A percentile compares a stretch with the other conserved stretches of the same genome.
Conservation (phyloP, 1,140 invertebrate genomes). For the Drosophila chauvacae region DNA sequence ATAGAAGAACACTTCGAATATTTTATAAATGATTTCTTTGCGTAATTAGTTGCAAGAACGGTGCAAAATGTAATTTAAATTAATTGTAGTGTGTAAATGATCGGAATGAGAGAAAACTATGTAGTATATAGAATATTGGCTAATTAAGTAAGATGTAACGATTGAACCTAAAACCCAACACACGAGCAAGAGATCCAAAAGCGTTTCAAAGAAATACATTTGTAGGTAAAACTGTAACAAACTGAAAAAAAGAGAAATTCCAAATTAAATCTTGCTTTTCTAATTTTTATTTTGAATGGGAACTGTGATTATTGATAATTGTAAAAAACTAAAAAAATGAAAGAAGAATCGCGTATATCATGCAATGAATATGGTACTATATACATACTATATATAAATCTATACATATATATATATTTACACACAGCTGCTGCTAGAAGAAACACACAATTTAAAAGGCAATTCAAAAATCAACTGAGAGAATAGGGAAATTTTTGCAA, state of each 20-base stretch:
- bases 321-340: slow-evolving; percentile 48
- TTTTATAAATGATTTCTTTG: slow-evolving; percentile 12
- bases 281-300: slow-evolving; percentile 73
- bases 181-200: slow-evolving; percentile 61
- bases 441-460: slow-evolving; percentile 32
- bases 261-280: slow-evolving; percentile 72
- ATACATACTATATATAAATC: slow-evolving; percentile 62
- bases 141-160: slow-evolving; percentile 24
- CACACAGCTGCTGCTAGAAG: slow-evolving; percentile 53
- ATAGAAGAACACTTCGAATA: slow-evolving; percentile 45
- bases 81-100: slow-evolving; percentile 49
- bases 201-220: slow-evolving; percentile 69
- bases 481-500: slow-evolving; percentile 66
- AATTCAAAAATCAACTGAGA: slow-evolving; percentile 42
- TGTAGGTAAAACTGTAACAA: slow-evolving; percentile 36
- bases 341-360: slow-evolving; percentile 49
- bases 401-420: slow-evolving; percentile 48
- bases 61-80: slow-evolving; percentile 58
- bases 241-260: slow-evolving; percentile 52
- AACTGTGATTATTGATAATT: slow-evolving; percentile 79
- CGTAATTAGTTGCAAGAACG: slow-evolving; percentile 29
- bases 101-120: slow-evolving; percentile 9
- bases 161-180: slow-evolving; percentile 39
- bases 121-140: slow-evolving; percentile 23
- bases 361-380: slow-evolving; percentile 69